Base-by-base conservation (phyloP, 1,140 invertebrate species). In the Leptinotarsa texana region DNA sequence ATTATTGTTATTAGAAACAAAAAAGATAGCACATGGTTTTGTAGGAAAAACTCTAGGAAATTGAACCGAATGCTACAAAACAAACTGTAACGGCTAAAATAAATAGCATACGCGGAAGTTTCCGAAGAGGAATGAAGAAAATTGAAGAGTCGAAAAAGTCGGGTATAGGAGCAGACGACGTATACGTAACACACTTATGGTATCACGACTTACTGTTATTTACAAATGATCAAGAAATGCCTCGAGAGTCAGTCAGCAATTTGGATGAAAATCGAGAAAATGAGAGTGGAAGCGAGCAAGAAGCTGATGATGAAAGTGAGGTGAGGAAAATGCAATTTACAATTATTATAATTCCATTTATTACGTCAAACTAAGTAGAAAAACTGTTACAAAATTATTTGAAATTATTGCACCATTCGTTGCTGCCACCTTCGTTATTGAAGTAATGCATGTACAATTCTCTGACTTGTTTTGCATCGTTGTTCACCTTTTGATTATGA, bases 81-180 rank as follows among this genome's bases (percentile, higher is more conserved):
- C n/a, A 82, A 21, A 80, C 78, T 21, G 82, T 84, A 4, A 80
- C 75, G 51, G 74, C 80, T n/a, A 84, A 84, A 65, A 83, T 84
- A 51, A 83, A 84, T 72, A 80, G 73, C 0, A 47, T 84, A 15
- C 74, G 83, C 8, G 81, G 80, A 13, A 78, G 77, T 17, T 83
- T 83, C 27, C 71, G 82, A 18, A 78, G 81, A 42, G 83, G 84
- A 61, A 18, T 77, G 57, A 81, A 83, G 77, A 86, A 86, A 76
- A 74, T 82, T 15, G 63, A 73, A 61, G n/a, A n/a, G n/a, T 79
- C 77, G 13, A 70, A 62, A 63, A 71, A 66, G 72, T 78, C 75
- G 21, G n/a, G n/a, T n/a, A n/a, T n/a, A n/a, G 33, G 24, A 3
- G 57, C 63, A n/a, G 82, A 82, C 18, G 74, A 83, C 13, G 61